Evolutionary conservation across 2,888 invertebrate genomes (phyloP).

Genomic region (Agrotis puta): DNA sequence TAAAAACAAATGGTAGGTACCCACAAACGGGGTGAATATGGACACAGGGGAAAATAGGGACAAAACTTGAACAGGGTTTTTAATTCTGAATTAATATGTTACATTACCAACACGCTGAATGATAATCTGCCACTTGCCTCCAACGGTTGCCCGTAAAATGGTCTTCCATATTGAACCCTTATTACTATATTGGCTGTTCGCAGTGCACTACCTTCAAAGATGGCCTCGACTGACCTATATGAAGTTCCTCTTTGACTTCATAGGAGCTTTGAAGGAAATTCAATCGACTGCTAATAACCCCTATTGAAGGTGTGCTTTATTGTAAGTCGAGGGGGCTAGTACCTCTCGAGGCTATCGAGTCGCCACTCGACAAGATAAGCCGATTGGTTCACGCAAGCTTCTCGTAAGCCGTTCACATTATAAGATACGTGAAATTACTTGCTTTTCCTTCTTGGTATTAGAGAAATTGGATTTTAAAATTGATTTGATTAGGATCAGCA

Average conservation of each 20-base stretch:
- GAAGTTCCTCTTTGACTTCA: conserved; percentile 20
- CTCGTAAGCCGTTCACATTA: conserved; percentile 42
- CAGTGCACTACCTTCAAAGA: background rate
- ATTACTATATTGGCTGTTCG: conserved; percentile 2
- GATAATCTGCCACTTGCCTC: no score
- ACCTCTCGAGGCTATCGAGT: conserved; percentile 31
- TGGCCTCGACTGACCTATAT: conserved; percentile 6
- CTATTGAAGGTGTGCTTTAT: conserved; percentile 38
- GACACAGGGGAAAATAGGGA: no score
- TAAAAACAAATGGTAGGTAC: no score
- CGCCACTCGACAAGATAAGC: conserved; percentile 39
- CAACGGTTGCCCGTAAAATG: background rate
- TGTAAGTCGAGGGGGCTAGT: conserved; percentile 31
- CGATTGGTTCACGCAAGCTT: conserved; percentile 45
- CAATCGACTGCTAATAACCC: conserved; percentile 51
- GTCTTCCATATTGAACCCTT: background rate
- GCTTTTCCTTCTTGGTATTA: conserved; percentile 11
- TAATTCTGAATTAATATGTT: no score
- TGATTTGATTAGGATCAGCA: background rate
- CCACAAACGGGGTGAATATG: no score
- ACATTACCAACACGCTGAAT: no score
- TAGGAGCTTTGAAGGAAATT: conserved; percentile 30
- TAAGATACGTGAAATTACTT: conserved; percentile 31
- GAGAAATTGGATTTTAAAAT: conserved; percentile 14
- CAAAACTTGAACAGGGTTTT: no score